Evolutionary conservation across 2,797 vertebrate genomes (phyloP).

Genomic region (Gastrophryne carolinensis): DNA sequence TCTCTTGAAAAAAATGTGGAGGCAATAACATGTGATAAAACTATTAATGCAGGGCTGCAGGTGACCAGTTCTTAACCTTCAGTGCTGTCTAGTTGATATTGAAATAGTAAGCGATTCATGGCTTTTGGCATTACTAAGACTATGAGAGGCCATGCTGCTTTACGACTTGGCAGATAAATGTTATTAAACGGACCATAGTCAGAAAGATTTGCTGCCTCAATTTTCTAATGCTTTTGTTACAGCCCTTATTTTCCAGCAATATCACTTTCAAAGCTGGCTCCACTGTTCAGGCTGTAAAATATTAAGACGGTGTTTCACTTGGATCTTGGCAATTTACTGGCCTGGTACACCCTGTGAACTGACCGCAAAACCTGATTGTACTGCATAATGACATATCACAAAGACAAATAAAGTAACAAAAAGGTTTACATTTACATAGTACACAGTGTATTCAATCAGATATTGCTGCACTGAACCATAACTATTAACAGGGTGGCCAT

Average conservation of each 20-base stretch:
- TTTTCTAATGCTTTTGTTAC: conserved; percentile 10
- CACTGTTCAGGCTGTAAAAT: conserved; percentile 4
- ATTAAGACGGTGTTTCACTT: neutral
- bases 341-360: neutral
- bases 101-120: conserved; percentile 1
- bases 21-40: conserved; percentile 1
- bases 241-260: conserved; percentile 6
- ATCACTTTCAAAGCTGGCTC: neutral
- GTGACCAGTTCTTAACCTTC: neutral
- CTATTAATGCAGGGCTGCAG: neutral
- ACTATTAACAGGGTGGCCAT: no score
- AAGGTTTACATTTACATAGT: no score
- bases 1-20: no score
- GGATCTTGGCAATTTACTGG: neutral
- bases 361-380: neutral
- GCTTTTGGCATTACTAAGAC: conserved; percentile 4
- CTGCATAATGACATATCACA: neutral
- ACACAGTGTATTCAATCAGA: no score
- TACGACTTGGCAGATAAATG: conserved; percentile 10
- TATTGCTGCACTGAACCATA: no score
- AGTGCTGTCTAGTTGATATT: neutral
- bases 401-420: no score
- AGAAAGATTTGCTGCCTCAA: conserved; percentile 37
- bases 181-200: conserved; percentile 12
- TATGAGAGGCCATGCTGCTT: conserved; percentile 17